Conservation (phyloP, 30 jellyfish, hydroid and myxozoan species). For the Aurelia coerulea region DNA sequence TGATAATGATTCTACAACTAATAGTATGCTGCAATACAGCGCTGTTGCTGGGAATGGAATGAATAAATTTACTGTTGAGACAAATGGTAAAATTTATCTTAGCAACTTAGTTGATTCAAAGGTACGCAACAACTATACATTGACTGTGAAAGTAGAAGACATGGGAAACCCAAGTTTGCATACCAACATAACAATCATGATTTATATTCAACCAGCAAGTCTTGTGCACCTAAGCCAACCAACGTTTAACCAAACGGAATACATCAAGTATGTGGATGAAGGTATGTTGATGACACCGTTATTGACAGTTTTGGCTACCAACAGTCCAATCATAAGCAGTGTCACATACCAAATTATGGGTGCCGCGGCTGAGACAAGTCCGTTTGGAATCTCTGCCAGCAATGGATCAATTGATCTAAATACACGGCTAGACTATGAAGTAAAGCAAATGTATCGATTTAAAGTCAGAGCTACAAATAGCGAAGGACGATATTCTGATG, state of each 20-base stretch:
- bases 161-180: slow-evolving; percentile 62
- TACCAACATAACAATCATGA: slow-evolving; percentile 44
- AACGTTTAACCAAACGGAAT: slow-evolving; percentile 49
- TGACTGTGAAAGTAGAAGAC: slow-evolving; percentile 69
- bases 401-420: slow-evolving; percentile 53
- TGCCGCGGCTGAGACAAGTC: slow-evolving; percentile 47
- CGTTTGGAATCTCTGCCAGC: slow-evolving; percentile 42
- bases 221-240: slow-evolving; percentile 68
- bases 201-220: slow-evolving; percentile 65
- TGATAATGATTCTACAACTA: slow-evolving; percentile 75
- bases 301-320: slow-evolving; percentile 47
- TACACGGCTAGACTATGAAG: slow-evolving; percentile 67
- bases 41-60: slow-evolving; percentile 70
- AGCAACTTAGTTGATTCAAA: slow-evolving; percentile 43
- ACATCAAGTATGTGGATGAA: slow-evolving; percentile 65
- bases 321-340: slow-evolving; percentile 13
- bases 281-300: slow-evolving; percentile 20
- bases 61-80: slow-evolving; percentile 62
- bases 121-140: slow-evolving; percentile 41
- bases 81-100: slow-evolving; percentile 71
- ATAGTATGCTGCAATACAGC: slow-evolving; percentile 57
- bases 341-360: slow-evolving; percentile 41
- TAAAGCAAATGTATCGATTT: slow-evolving; percentile 57
- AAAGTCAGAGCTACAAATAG: slow-evolving; percentile 76
- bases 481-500: slow-evolving; percentile 55